phyloP scores from a whole-genome alignment of 2,888 invertebrate species.

The Campaea margaritaria region DNA sequence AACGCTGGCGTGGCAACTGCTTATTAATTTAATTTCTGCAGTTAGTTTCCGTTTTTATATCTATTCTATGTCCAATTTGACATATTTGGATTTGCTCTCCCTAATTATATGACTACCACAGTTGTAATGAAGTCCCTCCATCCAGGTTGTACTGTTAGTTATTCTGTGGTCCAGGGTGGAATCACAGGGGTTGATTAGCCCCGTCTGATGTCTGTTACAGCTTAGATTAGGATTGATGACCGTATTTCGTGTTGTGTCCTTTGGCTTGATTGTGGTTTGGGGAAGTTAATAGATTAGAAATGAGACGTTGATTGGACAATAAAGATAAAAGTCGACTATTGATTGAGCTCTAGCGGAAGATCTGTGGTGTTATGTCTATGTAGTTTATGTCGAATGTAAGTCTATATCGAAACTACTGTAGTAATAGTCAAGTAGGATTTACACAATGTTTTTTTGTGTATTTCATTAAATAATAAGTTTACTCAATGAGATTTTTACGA shows the following conservation, averaged over 20 bases:
- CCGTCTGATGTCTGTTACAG: slow-evolving; percentile 38
- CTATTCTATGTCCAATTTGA: background rate
- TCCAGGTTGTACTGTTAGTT: no score
- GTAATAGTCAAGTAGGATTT: no score
- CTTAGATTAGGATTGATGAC: slow-evolving; percentile 41
- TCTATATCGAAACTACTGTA: no score
- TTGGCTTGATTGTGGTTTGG: slow-evolving; percentile 33
- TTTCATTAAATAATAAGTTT: no score
- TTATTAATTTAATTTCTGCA: background rate
- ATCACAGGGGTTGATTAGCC: slow-evolving; percentile 43
- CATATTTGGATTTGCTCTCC: background rate
- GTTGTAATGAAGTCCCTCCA: slow-evolving; percentile 18
- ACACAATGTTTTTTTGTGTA: no score
- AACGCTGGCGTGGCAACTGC: no score
- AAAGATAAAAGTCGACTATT: slow-evolving; percentile 17
- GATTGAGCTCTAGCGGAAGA: background rate
- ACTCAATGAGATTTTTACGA: no score
- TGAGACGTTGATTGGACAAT: slow-evolving; percentile 25
- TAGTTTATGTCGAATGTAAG: no score
- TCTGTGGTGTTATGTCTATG: no score
- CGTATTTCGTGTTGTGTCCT: slow-evolving; percentile 37
- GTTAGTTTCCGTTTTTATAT: no score
- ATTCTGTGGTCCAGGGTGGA: slow-evolving; percentile 25
- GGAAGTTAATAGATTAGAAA: slow-evolving; percentile 26
- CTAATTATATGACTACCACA: background rate